Percentiles rank a stretch among this genome's conserved stretches.
Evolutionary conservation across 1,140 invertebrate genomes (phyloP).

Genomic region (Portunus trituberculatus): DNA sequence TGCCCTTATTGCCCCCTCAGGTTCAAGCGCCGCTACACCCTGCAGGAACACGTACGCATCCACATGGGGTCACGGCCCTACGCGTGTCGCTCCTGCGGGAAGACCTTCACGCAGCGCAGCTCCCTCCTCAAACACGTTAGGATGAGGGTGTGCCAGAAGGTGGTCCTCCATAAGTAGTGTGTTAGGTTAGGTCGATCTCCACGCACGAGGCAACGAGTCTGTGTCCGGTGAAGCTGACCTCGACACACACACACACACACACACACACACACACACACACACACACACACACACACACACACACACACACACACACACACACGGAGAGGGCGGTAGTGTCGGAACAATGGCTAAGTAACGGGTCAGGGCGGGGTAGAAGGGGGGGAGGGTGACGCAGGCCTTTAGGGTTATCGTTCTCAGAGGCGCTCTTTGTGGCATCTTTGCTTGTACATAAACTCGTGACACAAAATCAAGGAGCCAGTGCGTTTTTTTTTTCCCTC

Average conservation of each 20-base stretch:
- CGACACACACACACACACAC: too few species aligned
- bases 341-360: constrained; percentile 1
- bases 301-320: constrained; percentile 17
- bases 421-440: neutral
- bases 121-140: constrained; percentile 65
- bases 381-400: neutral
- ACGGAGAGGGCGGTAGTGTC: neutral
- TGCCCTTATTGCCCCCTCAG: constrained; percentile 84
- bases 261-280: neutral
- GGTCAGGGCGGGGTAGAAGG: neutral
- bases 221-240: neutral
- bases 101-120: constrained; percentile 71
- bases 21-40: constrained; percentile 86
- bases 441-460: neutral
- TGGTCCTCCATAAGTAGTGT: constrained; percentile 46
- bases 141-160: constrained; percentile 68
- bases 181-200: neutral
- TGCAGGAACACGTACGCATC: constrained; percentile 82
- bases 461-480: too few species aligned
- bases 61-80: constrained; percentile 73
- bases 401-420: constrained; percentile 9
- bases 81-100: constrained; percentile 69
- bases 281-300: neutral
- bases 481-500: too few species aligned
- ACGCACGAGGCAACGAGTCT: neutral